phyloP scores from a whole-genome alignment of 2,888 invertebrate genomes.

The Volucella bombylans region DNA sequence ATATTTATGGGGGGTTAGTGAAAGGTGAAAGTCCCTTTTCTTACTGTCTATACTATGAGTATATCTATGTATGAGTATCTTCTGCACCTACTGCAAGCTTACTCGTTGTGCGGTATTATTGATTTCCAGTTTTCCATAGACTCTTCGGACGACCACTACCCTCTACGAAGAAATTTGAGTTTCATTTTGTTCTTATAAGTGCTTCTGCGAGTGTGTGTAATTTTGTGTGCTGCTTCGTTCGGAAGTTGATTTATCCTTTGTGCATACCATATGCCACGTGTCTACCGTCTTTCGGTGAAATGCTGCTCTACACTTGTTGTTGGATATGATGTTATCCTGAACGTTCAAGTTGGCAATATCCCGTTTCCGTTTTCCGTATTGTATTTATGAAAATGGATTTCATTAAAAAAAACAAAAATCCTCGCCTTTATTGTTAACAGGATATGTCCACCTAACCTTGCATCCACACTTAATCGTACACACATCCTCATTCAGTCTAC shows the following conservation, averaged over 20 bases:
- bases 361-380: conserved; percentile 57
- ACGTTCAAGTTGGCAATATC: conserved; percentile 52
- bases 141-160: neutral
- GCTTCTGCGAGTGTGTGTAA: neutral
- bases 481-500: neutral
- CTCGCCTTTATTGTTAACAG: conserved; percentile 30
- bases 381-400: conserved; percentile 37
- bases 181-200: conserved; percentile 7
- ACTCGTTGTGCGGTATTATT: conserved; percentile 32
- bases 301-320: conserved; percentile 18
- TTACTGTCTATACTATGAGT: neutral
- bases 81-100: too few relatives aligned
- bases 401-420: conserved; percentile 1
- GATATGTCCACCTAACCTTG: conserved; percentile 52
- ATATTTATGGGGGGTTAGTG: conserved; percentile 1
- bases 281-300: neutral
- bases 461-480: neutral
- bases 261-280: conserved; percentile 30
- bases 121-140: conserved; percentile 15
- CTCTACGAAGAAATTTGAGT: neutral
- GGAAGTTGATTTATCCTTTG: conserved; percentile 42
- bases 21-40: conserved; percentile 65
- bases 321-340: neutral
- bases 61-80: too few relatives aligned
- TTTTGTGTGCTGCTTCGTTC: neutral